Conservation (phyloP, 2,797 vertebrate species). For the Megaceryle alcyon region DNA sequence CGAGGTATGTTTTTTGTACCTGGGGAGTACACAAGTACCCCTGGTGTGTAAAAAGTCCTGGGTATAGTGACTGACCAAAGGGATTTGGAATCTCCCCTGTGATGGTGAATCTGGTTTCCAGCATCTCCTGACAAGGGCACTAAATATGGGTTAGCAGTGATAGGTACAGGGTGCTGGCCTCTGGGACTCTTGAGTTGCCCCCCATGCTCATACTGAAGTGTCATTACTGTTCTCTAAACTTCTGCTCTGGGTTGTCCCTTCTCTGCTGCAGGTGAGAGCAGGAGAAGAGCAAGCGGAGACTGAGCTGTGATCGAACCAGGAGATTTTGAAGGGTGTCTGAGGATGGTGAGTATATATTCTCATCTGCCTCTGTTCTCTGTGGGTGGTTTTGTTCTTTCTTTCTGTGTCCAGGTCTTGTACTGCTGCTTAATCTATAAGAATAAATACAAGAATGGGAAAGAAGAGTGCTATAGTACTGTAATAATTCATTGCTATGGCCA, state of each 20-base stretch:
- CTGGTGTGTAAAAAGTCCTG: background rate
- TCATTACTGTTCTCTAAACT: background rate
- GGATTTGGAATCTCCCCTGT: background rate
- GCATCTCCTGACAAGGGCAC: background rate
- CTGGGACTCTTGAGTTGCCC: fast-evolving
- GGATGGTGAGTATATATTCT: slow-evolving; percentile 51
- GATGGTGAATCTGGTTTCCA: background rate
- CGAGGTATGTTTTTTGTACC: background rate
- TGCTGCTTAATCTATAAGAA: background rate
- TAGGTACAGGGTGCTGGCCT: background rate
- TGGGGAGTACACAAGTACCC: too few relatives aligned
- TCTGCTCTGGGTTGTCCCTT: background rate
- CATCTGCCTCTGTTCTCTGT: background rate
- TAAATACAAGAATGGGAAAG: background rate
- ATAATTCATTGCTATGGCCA: background rate
- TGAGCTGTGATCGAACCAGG: background rate
- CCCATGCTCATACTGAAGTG: background rate
- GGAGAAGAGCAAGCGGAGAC: background rate
- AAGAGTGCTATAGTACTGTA: background rate
- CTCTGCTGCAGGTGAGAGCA: slow-evolving; percentile 23
- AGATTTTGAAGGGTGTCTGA: background rate
- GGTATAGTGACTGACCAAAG: background rate
- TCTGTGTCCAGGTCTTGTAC: background rate
- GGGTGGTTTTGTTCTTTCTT: background rate
- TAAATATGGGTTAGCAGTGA: background rate